Conservation (phyloP, 2,888 invertebrate species). For the Spilarctia lutea region DNA sequence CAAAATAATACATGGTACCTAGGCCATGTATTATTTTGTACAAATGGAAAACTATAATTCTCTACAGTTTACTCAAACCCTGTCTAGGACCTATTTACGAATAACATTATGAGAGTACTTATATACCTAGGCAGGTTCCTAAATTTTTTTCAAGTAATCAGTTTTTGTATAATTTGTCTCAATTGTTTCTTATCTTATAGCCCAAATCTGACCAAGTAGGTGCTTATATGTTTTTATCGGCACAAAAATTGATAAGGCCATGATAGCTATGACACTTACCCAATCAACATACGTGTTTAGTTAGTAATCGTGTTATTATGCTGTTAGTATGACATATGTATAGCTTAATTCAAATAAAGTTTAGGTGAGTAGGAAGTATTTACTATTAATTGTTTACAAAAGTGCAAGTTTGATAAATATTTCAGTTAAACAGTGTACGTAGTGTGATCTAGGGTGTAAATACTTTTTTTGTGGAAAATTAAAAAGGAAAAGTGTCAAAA, state of each 20-base stretch:
- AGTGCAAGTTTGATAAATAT: background rate
- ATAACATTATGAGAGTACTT: no score
- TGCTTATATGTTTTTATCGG: constrained; percentile 12
- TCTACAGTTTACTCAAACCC: background rate
- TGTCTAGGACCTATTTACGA: background rate
- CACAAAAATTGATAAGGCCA: constrained; percentile 35
- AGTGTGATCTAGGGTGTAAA: constrained; percentile 1
- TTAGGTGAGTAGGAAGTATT: constrained; percentile 37
- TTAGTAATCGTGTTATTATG: constrained; percentile 30
- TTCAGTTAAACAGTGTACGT: background rate
- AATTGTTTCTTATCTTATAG: constrained; percentile 28
- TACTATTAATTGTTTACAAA: background rate
- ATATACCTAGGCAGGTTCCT: no score
- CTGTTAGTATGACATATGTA: constrained; percentile 31
- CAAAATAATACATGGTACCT: no score
- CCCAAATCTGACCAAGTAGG: constrained; percentile 21
- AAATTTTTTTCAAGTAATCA: background rate
- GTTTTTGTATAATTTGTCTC: background rate
- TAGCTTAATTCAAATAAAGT: constrained; percentile 7
- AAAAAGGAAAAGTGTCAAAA: constrained; percentile 49
- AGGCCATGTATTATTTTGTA: no score
- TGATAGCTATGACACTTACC: constrained; percentile 19
- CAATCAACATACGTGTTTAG: constrained; percentile 30
- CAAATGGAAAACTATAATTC: no score
- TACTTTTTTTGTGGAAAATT: constrained; percentile 13